These are phyloP conservation scores for Geophilus truncorum DNA, from an alignment of 2,888 invertebrate species.

Conservation along the genomic window DNA sequence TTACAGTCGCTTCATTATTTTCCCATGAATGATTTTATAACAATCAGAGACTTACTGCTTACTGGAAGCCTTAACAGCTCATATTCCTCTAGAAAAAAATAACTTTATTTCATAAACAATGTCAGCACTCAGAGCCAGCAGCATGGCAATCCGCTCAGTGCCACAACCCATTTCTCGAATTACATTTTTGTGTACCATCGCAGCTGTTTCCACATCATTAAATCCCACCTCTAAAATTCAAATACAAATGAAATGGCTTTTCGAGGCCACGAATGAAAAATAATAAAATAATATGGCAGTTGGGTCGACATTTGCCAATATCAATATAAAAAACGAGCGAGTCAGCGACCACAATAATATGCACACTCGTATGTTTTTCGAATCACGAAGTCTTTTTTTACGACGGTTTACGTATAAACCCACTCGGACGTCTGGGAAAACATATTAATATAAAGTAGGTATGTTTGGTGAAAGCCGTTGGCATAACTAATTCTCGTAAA, in stretches of 20 bases:
- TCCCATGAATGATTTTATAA: too few relatives aligned
- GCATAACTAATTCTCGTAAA: constrained; percentile 12
- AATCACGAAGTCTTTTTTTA: neutral
- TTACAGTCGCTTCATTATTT: too few relatives aligned
- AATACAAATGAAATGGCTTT: neutral
- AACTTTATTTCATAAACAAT: neutral
- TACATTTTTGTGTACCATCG: neutral
- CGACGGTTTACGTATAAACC: neutral
- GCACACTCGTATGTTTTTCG: neutral
- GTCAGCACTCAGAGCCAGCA: neutral
- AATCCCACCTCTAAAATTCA: neutral
- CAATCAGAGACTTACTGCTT: too few relatives aligned
- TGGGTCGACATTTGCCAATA: neutral
- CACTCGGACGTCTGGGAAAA: neutral
- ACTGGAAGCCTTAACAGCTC: neutral
- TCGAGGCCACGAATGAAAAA: neutral
- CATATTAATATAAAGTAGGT: constrained; percentile 12
- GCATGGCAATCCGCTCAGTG: neutral
- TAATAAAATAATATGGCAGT: neutral
- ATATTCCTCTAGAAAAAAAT: neutral
- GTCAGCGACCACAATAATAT: neutral
- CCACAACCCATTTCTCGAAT: neutral
- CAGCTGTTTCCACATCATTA: neutral
- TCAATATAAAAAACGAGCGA: neutral
- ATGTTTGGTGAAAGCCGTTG: neutral